Conservation (phyloP, 2,797 vertebrate species). For the Catamblyrhynchus diadema region DNA sequence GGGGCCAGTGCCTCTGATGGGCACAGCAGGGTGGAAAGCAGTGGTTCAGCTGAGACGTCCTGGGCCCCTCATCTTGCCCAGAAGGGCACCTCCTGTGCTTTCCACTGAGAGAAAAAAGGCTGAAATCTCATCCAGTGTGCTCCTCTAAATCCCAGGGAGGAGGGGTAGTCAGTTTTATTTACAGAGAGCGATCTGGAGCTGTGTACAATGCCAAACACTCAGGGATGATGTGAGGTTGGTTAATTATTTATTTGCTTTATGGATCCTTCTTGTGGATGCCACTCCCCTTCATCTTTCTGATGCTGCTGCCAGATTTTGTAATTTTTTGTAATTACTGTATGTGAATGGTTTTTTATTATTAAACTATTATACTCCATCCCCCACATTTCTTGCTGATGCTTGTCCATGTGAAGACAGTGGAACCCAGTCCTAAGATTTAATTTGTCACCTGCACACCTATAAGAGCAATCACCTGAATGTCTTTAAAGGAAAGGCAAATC, state of each 20-base stretch:
- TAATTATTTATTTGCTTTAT: neutral
- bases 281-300: neutral
- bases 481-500: neutral
- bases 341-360: neutral
- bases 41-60: neutral
- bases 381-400: neutral
- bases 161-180: neutral
- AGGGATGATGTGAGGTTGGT: neutral
- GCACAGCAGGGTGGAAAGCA: neutral
- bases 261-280: neutral
- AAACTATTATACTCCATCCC: neutral
- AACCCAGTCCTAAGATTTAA: neutral
- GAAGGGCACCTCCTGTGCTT: neutral
- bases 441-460: neutral
- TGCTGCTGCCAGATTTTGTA: neutral
- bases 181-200: neutral
- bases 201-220: neutral
- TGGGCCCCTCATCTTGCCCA: neutral
- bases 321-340: neutral
- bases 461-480: neutral
- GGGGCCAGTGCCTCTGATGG: fast-evolving
- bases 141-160: neutral
- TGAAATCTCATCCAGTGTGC: fast-evolving
- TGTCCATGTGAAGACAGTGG: neutral
- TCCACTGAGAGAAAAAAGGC: neutral